Conservation (phyloP, 1,140 invertebrate species). For the Pseudachorutes palmiensis region DNA sequence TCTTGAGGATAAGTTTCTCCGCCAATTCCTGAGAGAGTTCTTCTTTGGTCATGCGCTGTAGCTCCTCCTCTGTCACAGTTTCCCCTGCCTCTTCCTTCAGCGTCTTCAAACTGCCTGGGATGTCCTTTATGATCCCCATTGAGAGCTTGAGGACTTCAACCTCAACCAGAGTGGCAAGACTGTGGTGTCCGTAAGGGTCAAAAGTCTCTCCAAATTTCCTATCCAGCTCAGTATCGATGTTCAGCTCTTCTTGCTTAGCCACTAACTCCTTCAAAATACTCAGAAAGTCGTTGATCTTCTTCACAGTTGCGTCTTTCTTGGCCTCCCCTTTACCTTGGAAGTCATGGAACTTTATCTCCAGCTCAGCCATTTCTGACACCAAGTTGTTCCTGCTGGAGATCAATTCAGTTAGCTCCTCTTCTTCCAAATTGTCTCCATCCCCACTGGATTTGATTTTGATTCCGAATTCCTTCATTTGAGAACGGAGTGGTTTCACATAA, state of each 20-base stretch:
- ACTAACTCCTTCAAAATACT: not conserved
- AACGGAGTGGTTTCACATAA: not conserved
- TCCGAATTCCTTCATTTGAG: not conserved
- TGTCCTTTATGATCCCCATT: slow-evolving; percentile 1
- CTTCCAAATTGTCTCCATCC: not conserved
- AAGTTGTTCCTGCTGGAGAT: not conserved
- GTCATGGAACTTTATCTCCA: not conserved
- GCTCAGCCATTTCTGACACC: not conserved
- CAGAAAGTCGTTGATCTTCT: not conserved
- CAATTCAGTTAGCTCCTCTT: not conserved
- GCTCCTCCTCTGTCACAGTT: not conserved
- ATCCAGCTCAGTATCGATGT: not conserved
- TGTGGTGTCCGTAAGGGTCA: not conserved
- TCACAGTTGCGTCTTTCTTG: not conserved
- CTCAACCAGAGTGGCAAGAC: not conserved
- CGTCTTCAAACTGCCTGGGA: not conserved
- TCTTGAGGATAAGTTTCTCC: not conserved
- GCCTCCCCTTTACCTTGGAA: not conserved
- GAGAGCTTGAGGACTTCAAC: not conserved
- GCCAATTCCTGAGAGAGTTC: not conserved
- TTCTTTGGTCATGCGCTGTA: not conserved
- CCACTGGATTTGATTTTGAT: not conserved
- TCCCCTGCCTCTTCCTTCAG: not conserved
- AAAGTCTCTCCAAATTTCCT: not conserved
- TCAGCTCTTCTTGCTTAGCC: not conserved